Percentiles rank a stretch among this genome's conserved stretches.
phyloP scores from a whole-genome alignment of 2,113 vertebrate species.

The Anoplopoma fimbria region DNA sequence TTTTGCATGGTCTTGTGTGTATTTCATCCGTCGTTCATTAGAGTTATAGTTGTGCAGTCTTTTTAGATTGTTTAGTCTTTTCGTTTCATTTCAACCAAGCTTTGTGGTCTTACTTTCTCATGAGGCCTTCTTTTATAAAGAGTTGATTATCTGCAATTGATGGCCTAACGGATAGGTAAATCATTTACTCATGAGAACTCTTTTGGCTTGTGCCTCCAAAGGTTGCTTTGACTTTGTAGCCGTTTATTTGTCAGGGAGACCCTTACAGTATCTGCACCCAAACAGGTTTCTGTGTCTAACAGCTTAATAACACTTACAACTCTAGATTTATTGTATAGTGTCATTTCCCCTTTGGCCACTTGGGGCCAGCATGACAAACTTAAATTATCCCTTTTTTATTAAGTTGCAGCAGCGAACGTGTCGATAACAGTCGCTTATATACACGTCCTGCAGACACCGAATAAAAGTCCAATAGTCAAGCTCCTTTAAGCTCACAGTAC shows the following conservation, averaged over 20 bases:
- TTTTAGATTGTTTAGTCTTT: constrained; percentile 32
- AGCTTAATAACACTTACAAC: neutral
- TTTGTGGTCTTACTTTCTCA: neutral
- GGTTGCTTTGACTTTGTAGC: neutral
- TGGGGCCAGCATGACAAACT: neutral
- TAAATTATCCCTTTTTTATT: neutral
- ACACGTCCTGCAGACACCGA: neutral
- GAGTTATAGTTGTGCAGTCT: constrained; percentile 11
- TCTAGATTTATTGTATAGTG: neutral
- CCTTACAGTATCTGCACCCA: neutral
- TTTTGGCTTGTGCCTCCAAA: no score
- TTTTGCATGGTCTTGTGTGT: constrained; percentile 6
- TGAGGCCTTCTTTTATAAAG: neutral
- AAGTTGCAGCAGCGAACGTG: neutral
- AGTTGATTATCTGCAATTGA: neutral
- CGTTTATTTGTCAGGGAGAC: neutral
- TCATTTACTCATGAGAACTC: neutral
- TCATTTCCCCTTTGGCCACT: neutral
- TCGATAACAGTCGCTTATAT: neutral
- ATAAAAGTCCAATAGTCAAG: neutral
- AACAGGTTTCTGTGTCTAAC: no score
- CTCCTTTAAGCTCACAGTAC: neutral
- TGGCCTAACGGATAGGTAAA: neutral
- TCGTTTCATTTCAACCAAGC: neutral
- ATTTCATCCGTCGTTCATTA: neutral